Evolutionary conservation across 2,888 invertebrate species (phyloP), one percentile per base, ranked within the genome.

Genomic region (Cantharis flavilabris): DNA sequence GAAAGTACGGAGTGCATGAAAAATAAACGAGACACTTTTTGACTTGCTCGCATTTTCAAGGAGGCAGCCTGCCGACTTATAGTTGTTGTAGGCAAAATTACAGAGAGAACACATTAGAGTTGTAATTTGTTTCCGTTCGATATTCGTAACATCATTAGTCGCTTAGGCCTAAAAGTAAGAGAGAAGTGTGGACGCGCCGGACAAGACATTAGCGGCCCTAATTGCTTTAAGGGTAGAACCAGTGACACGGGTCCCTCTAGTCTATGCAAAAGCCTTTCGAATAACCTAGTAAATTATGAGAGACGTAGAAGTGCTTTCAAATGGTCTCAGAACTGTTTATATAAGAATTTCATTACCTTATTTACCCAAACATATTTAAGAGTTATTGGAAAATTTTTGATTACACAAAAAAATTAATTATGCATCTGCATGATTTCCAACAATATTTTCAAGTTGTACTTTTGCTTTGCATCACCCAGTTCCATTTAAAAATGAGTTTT

Each of bases 171-270:
- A 84, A 85, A 86, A 86, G 86, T 86, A 86, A 82, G 83, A 82
- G 84, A 83, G 82, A 86, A 87, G 85, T 85, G 86, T 83, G 85
- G 86, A 84, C 82, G 84, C 82, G 81, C 84, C 86, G 87, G 86
- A 86, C 87, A 87, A 87, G 87, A 87, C 87, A 87, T 88, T 88
- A 88, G 86, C 86, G 86, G 83, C 86, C 86, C 85, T 87, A 87
- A 88, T 87, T 88, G 87, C 87, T 87, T 85, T 85, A 84, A 84
- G 79, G 77, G 74, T 72, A 75, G 77, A 28, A 76, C 79, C 72
- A 72, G 79, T 79, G 79, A 79, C 79, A 79, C 79, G 79, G 79
- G 79, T 78, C 76, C 76, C 78, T 76, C 65, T 76, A 78, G 78
- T 76, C 73, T 78, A 78, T 78, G 76, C 75, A 76, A 73, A 78